Evolutionary conservation across 2,888 invertebrate species (phyloP).

Genomic region (Mellilla xanthometata): DNA sequence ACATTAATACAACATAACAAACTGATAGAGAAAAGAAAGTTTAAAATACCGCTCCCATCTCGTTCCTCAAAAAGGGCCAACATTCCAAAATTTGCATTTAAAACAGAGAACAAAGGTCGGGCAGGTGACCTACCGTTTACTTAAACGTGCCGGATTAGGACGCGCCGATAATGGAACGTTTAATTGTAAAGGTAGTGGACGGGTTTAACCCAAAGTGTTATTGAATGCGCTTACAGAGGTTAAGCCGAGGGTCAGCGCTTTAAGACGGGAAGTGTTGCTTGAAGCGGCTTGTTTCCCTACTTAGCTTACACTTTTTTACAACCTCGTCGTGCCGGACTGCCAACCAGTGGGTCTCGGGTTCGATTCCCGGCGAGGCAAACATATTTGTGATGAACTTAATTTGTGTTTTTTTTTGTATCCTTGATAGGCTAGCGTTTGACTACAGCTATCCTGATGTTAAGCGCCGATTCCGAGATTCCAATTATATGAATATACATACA

Average conservation of each 20-base stretch:
- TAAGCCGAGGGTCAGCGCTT: slow-evolving; percentile 7
- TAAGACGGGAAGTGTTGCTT: slow-evolving; percentile 4
- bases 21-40: too few relatives aligned
- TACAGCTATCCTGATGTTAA: too few relatives aligned
- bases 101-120: slow-evolving; percentile 51
- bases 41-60: slow-evolving; percentile 19
- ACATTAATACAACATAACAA: too few relatives aligned
- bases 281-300: slow-evolving; percentile 3
- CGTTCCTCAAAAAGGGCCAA: slow-evolving; percentile 26
- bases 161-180: slow-evolving; percentile 60
- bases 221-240: slow-evolving; percentile 30
- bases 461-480: too few relatives aligned
- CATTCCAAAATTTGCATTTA: slow-evolving; percentile 50
- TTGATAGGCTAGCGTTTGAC: too few relatives aligned
- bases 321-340: too few relatives aligned
- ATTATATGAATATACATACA: too few relatives aligned
- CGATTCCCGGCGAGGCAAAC: too few relatives aligned
- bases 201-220: slow-evolving; percentile 30
- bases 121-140: slow-evolving; percentile 52
- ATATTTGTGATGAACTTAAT: too few relatives aligned
- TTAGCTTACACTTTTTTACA: too few relatives aligned
- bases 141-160: slow-evolving; percentile 59
- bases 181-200: slow-evolving; percentile 50
- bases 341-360: too few relatives aligned
- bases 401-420: too few relatives aligned